Evolutionary conservation across 2,888 invertebrate genomes (phyloP).

Genomic region (Ectemnius lituratus): DNA sequence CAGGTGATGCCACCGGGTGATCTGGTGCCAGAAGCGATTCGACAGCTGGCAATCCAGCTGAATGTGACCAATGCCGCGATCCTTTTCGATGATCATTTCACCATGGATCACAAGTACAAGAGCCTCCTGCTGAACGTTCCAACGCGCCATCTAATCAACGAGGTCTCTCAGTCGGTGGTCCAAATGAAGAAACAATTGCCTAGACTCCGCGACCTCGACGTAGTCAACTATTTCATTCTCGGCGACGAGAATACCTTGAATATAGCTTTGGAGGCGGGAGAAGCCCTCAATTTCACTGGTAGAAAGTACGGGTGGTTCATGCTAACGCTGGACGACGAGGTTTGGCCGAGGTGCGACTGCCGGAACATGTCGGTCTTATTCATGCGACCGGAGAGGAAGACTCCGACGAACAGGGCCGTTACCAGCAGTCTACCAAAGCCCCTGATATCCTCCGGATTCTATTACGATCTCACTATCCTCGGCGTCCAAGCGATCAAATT

Average conservation of each 20-base stretch:
- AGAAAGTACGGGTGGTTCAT: conserved; percentile 94
- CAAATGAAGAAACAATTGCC: conserved; percentile 83
- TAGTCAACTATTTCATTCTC: conserved; percentile 93
- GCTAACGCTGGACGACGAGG: conserved; percentile 86
- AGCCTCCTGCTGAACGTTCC: conserved; percentile 93
- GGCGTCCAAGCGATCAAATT: conserved; percentile 70
- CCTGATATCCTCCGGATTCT: conserved; percentile 82
- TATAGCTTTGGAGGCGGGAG: conserved; percentile 84
- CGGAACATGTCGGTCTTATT: conserved; percentile 88
- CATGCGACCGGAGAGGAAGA: conserved; percentile 81
- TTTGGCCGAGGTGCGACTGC: conserved; percentile 85
- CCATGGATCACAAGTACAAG: conserved; percentile 96
- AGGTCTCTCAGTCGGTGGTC: conserved; percentile 80
- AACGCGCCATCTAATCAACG: conserved; percentile 91
- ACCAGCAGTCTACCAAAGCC: conserved; percentile 58
- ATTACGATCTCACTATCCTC: conserved; percentile 85
- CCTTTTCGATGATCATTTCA: conserved; percentile 92
- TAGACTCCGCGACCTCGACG: conserved; percentile 88
- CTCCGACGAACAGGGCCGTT: neutral
- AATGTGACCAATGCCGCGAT: conserved; percentile 96
- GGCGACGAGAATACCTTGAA: conserved; percentile 86
- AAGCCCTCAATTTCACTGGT: conserved; percentile 87
- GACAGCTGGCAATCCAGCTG: conserved; percentile 88
- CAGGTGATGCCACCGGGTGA: conserved; percentile 89
- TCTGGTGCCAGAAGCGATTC: conserved; percentile 89